A percentile compares a stretch with the other conserved stretches of the same genome.
phyloP scores from a whole-genome alignment of 2,797 vertebrate genomes.

The Vultur gryphus region DNA sequence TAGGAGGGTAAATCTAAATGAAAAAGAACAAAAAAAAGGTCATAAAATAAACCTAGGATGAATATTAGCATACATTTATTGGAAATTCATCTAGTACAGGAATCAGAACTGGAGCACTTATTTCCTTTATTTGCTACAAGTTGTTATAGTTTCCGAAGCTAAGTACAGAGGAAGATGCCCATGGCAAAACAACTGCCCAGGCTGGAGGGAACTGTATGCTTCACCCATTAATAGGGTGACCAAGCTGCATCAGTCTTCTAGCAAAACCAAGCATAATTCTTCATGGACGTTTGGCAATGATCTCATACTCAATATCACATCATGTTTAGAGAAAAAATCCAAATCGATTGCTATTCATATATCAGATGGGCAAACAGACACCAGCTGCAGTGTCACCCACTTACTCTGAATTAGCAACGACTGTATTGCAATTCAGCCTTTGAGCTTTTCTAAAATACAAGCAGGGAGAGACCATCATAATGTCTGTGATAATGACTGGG shows the following conservation, averaged over 20 bases:
- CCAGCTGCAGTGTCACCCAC: slow-evolving; percentile 55
- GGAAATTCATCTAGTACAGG: not conserved
- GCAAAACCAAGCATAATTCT: not conserved
- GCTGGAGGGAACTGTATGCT: not conserved
- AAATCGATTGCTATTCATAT: slow-evolving; percentile 46
- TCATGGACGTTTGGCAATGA: not conserved
- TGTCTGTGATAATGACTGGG: slow-evolving; percentile 45
- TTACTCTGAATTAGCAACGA: slow-evolving; percentile 34
- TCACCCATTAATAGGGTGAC: not conserved
- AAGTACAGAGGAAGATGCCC: not conserved
- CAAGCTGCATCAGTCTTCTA: not conserved
- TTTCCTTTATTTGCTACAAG: not conserved
- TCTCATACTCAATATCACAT: not conserved
- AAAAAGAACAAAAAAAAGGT: not conserved
- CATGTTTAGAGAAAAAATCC: slow-evolving; percentile 10
- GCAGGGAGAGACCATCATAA: slow-evolving; percentile 47
- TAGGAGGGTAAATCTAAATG: not conserved
- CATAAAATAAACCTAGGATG: not conserved
- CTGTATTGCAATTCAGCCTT: slow-evolving; percentile 28
- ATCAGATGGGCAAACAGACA: slow-evolving; percentile 60
- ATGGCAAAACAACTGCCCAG: not conserved
- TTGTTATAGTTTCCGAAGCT: not conserved
- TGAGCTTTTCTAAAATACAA: slow-evolving; percentile 31
- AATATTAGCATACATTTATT: not conserved
- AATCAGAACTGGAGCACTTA: not conserved